Base-by-base conservation (phyloP, 2,888 invertebrate species). In the Helicoverpa assulta region DNA sequence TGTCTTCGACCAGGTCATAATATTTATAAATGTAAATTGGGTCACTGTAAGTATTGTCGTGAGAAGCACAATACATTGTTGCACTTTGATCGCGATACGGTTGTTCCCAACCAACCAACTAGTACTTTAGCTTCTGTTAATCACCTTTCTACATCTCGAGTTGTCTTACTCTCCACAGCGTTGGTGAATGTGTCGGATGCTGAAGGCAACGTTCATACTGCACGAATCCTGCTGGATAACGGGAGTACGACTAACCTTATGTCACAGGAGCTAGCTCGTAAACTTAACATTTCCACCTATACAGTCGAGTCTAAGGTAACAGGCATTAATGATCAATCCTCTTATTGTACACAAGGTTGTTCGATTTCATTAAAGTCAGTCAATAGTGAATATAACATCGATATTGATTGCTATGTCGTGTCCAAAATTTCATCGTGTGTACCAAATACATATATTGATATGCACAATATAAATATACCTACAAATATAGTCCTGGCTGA, bases 1-100 rank as follows among this genome's bases (percentile, higher is more conserved):
- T 63, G 55, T 47, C 62, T 55, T 47, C 43, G 62, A 1, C 62
- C 62, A 55, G 55, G 62, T 63, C 55, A 63, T 19, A 14, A 55
- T 55, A 4, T 5, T 51, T n/a, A 5, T 18, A 54, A 21, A 40
- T 64, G 56, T 37, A 64, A 62, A 18, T 14, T 59, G 5, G 59
- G 59, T 8, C 50, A 59, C 18, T 59, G 59, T 2, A 59, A 59
- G 43, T 43, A 62, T 26, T 62, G 54, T 26, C 43, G 19, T 19
- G 19, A 40, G 37, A 60, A 60, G 1, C 60, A 60, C 5, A 60
- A 60, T 7, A 60, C 60, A 1, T 18, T 54, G 12, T 47, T 62
- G 54, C 62, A 62, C 10, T 16, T 53, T n/a, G 43, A 62, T 21
- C 5, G 5, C 18, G 53, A 61, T 50, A n/a, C 10, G 10, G n/a